Base-by-base conservation (phyloP, 2,113 vertebrate species). In the Emydura subglobosa region DNA sequence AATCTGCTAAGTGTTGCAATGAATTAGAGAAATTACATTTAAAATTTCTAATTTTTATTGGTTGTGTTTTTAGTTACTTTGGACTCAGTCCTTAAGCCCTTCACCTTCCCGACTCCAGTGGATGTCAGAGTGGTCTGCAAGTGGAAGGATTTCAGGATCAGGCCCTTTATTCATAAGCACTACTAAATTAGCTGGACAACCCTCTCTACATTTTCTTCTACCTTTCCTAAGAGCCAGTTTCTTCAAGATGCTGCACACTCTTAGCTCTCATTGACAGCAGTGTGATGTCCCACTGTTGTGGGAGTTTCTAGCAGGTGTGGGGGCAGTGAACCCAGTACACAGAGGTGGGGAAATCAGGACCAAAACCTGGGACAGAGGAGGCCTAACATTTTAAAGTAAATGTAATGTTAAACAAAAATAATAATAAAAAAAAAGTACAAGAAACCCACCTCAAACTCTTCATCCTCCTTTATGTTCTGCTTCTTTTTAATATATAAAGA, bases 171-270 rank as follows among this genome's bases (percentile, higher is more conserved):
- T 79, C 57, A 79, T 8, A 91, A 53, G 22, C 86, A 57, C 8
- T 86, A 10, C 53, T 79, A 31, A 3, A 1, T 0, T 27, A 27
- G 79, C 50, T 0, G 0, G 22, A 11, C 88, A 27, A 19, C 57
- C 84, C 14, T 54, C 24, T 55, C 34, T 72, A 19, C 25, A 39
- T 2, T 16, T 54, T 29, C 10, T 91, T 7, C 19, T 72, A 39
- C 34, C 65, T 90, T 93, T 85, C 68, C 74, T 49, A 22, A 22
- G 54, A 10, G 3, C 1, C 34, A 78, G 2, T 87, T 90, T 24
- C 65, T 72, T 72, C 65, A 72, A 22, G n/a, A 16, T 72, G 19
- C 65, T 72, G 17, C 61, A n/a, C 65, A 10, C 19, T 72, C n/a
- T 10, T 22, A 10, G 39, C 82, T 72, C 39, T 59, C 22, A 3